These are phyloP conservation scores for Lycocerus yunnanus DNA, from an alignment of 2,888 invertebrate genomes.

Conservation along the genomic window DNA sequence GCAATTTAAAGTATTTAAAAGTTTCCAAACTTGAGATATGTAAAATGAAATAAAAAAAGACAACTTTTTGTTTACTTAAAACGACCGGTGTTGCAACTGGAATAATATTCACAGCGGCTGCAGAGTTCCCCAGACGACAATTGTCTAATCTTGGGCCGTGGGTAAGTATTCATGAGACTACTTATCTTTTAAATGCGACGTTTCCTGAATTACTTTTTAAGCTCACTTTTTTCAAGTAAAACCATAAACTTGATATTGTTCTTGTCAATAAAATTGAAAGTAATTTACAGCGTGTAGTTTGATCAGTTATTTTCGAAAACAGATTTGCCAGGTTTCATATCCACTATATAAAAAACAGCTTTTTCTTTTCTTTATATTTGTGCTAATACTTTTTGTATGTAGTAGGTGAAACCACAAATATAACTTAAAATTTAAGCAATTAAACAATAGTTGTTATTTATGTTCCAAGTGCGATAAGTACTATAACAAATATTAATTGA, in stretches of 20 bases:
- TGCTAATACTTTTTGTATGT: too few relatives aligned
- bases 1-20: background rate
- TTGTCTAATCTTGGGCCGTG: conserved; percentile 41
- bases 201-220: conserved; percentile 21
- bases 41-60: background rate
- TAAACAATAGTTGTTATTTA: too few relatives aligned
- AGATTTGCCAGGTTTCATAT: background rate
- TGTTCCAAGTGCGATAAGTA: too few relatives aligned
- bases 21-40: background rate
- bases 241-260: background rate
- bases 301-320: background rate
- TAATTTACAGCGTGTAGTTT: background rate
- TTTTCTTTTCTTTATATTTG: too few relatives aligned
- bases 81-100: conserved; percentile 32
- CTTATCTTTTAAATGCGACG: conserved; percentile 24
- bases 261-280: background rate
- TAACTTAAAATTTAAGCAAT: too few relatives aligned
- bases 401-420: too few relatives aligned
- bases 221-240: conserved; percentile 8
- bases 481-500: too few relatives aligned
- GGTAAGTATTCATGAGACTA: conserved; percentile 19
- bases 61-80: conserved; percentile 40
- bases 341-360: too few relatives aligned
- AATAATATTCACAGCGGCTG: conserved; percentile 44
- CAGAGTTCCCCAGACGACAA: conserved; percentile 44